Evolutionary conservation across 2,113 vertebrate species (phyloP).

Genomic region (Forbesichthys papilliferus): DNA sequence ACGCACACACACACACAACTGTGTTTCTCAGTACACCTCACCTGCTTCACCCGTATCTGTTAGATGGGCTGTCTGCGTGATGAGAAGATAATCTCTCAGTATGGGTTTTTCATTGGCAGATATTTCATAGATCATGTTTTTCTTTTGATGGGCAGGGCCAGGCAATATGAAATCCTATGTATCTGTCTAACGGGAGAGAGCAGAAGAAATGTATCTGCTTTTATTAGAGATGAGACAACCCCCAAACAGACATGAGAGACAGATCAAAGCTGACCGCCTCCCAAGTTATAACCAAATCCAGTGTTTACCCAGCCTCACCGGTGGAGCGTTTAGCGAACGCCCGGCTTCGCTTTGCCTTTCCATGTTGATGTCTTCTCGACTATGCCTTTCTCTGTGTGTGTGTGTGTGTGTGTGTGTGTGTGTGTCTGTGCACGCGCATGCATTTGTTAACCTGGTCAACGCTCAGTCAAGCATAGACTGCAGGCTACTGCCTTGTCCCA

Average conservation of each 20-base stretch:
- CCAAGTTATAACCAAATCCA: constrained; percentile 63
- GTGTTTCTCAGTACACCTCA: constrained; percentile 34
- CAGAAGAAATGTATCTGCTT: constrained; percentile 61
- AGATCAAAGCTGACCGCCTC: constrained; percentile 62
- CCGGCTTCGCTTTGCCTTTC: constrained; percentile 14
- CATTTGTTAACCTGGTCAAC: constrained; percentile 31
- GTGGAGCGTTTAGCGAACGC: constrained; percentile 39
- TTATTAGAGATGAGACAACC: constrained; percentile 64
- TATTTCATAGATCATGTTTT: constrained; percentile 67
- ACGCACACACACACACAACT: not conserved
- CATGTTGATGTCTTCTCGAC: not conserved
- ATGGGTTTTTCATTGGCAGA: constrained; percentile 61
- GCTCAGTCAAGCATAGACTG: constrained; percentile 14
- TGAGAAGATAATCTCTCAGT: constrained; percentile 64
- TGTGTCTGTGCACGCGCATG: not conserved
- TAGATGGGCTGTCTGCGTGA: constrained; percentile 53
- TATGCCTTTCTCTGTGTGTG: not conserved
- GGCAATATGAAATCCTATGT: constrained; percentile 71
- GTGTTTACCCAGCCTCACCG: constrained; percentile 39
- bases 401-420: constrained; percentile 13
- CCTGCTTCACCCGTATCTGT: constrained; percentile 53
- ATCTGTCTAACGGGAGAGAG: constrained; percentile 56
- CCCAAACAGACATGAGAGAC: constrained; percentile 59
- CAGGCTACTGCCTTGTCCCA: constrained; percentile 14
- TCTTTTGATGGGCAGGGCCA: constrained; percentile 52